These are phyloP conservation scores for Eupristina koningsbergeri DNA, from an alignment of 1,140 invertebrate genomes.

Conservation along the genomic window DNA sequence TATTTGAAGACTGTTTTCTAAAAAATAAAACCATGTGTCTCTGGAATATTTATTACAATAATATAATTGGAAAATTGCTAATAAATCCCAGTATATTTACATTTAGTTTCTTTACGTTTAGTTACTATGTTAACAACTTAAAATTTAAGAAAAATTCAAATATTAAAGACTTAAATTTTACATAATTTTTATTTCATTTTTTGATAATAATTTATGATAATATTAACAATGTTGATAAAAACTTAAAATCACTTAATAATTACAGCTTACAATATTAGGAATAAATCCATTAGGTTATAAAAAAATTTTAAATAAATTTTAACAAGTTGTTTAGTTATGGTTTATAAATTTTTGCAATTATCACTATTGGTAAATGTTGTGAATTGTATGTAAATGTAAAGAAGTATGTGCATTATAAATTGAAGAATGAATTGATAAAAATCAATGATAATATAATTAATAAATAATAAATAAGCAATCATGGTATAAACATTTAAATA, in stretches of 20 bases:
- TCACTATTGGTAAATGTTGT: background rate
- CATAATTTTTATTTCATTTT: no score
- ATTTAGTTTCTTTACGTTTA: background rate
- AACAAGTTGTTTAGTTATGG: background rate
- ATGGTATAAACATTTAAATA: no score
- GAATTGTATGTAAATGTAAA: background rate
- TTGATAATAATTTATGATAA: no score
- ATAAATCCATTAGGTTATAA: background rate
- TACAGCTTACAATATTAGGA: background rate
- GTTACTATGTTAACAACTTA: background rate
- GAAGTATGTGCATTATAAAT: background rate
- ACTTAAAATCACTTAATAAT: no score
- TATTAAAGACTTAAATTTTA: background rate
- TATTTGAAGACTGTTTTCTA: background rate
- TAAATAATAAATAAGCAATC: no score
- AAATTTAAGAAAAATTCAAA: background rate
- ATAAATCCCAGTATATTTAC: background rate
- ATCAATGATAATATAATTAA: background rate
- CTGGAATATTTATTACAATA: background rate
- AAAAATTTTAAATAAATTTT: background rate
- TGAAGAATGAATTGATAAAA: background rate
- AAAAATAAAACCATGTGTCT: background rate
- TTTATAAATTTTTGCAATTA: background rate
- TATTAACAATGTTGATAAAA: no score
- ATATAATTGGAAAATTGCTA: background rate